Conservation (phyloP, 2,797 vertebrate species). For the Halcyon smyrnensis region DNA sequence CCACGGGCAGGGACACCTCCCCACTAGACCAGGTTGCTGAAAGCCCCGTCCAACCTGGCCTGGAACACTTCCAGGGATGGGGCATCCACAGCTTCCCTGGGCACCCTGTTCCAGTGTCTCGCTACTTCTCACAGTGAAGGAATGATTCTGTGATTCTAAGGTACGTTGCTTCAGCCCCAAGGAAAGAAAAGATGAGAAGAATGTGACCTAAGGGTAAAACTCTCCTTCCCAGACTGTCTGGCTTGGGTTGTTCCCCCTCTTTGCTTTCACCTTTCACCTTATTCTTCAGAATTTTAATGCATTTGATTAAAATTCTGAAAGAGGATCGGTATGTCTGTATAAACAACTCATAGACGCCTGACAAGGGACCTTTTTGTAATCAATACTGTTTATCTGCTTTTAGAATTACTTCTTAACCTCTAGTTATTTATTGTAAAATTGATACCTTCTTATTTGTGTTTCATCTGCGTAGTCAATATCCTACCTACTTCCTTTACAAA, state of each 20-base stretch:
- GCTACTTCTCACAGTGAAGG: background rate
- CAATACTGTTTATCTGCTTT: background rate
- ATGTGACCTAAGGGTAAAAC: background rate
- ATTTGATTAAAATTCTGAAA: background rate
- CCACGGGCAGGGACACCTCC: background rate
- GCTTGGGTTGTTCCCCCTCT: background rate
- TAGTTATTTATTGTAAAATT: background rate
- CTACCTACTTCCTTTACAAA: background rate
- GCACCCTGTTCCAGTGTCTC: background rate
- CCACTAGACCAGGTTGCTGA: background rate
- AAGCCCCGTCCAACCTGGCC: background rate
- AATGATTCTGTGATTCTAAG: background rate
- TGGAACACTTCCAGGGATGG: background rate
- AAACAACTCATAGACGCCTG: background rate
- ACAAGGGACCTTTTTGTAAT: background rate
- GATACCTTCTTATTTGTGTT: background rate
- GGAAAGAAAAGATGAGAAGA: background rate
- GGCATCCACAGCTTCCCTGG: background rate
- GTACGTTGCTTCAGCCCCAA: background rate
- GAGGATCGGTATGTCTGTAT: background rate
- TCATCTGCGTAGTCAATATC: background rate
- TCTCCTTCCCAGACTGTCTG: background rate
- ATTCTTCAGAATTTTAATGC: background rate
- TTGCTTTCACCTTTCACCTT: background rate
- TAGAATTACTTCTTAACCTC: background rate